Evolutionary conservation across 1,140 invertebrate species (phyloP), one percentile per base, ranked within the genome.

Genomic region (Lordiphosa clarofinis): DNA sequence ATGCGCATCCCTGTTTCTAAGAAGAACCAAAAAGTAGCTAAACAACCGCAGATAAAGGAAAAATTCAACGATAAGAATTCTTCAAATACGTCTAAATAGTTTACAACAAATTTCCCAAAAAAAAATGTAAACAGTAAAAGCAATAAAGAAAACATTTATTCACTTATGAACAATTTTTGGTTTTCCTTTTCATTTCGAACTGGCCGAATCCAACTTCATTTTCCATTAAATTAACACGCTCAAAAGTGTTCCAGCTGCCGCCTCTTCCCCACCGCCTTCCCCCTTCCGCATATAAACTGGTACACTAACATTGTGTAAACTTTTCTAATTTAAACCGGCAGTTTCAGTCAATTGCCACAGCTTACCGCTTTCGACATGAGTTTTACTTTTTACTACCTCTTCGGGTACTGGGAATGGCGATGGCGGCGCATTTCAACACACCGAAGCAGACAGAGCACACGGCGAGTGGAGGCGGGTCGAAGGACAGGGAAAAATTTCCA

Each of bases 321-420:
- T 81, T 81, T 81, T 81, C 75, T 81, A 81, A 81, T 81, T 81
- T 81, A 81, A 81, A 82, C 75, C 76, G 75, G 75, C 75, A 81
- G 75, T 81, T 81, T 82, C 75, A 81, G 76, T 81, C 75, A 81
- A 81, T 81, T 81, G 75, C 75, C 75, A 81, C 76, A 81, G 75
- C 75, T 81, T 81, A 81, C 76, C 71, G 75, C 72, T 81, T 37
- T 82, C 75, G 72, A 81, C 75, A 81, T 82, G 75, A 81, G 76
- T 81, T 81, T 82, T 82, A 72, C 76, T 81, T 82, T 82, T 42
- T 53, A 5, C 31, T 36, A 15, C 24, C 28, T 47, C 12, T 24
- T 11, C 37, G 5, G 36, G n/a, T 24, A 24, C 15, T 38, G 36
- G 2, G n/a, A n/a, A 5, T 38, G 36, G 3, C 13, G 37, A 12